These are phyloP conservation scores for Drosophila gunungcola DNA, from an alignment of 1,140 invertebrate genomes.

Conservation along the genomic window DNA sequence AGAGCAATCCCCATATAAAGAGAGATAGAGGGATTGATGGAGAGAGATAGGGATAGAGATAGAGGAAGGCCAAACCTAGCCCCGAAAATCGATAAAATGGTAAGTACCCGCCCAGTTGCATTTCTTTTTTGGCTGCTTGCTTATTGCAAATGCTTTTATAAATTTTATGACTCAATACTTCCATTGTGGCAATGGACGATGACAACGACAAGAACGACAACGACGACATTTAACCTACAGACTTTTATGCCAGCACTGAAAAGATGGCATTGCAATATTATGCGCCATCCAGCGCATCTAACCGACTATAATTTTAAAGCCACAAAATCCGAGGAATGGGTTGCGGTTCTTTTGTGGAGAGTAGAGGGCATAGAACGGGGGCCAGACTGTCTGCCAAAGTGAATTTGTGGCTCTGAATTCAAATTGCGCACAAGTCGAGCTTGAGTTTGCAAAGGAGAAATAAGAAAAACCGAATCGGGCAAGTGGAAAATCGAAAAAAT, in stretches of 20 bases:
- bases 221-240: slow-evolving; percentile 71
- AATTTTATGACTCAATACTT: slow-evolving; percentile 79
- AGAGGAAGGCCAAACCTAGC: slow-evolving; percentile 31
- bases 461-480: slow-evolving; percentile 49
- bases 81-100: slow-evolving; percentile 78
- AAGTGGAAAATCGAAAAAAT: slow-evolving; percentile 69
- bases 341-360: slow-evolving; percentile 12
- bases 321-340: slow-evolving; percentile 47
- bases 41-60: slow-evolving; percentile 13
- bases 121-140: slow-evolving; percentile 50
- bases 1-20: neutral
- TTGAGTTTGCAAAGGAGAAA: slow-evolving; percentile 51
- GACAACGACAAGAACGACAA: slow-evolving; percentile 39
- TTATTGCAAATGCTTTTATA: slow-evolving; percentile 80
- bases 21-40: slow-evolving; percentile 8
- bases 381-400: slow-evolving; percentile 41
- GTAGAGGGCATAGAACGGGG: neutral
- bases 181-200: slow-evolving; percentile 53
- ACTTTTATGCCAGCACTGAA: slow-evolving; percentile 42
- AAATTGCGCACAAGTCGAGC: slow-evolving; percentile 70
- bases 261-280: slow-evolving; percentile 49
- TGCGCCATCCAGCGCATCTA: slow-evolving; percentile 55
- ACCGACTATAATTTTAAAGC: slow-evolving; percentile 79
- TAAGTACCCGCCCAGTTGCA: slow-evolving; percentile 65
- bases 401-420: slow-evolving; percentile 64